These are phyloP conservation scores for Poeciliopsis gracilis DNA, from an alignment of 2,797 vertebrate species.

Conservation along the genomic window DNA sequence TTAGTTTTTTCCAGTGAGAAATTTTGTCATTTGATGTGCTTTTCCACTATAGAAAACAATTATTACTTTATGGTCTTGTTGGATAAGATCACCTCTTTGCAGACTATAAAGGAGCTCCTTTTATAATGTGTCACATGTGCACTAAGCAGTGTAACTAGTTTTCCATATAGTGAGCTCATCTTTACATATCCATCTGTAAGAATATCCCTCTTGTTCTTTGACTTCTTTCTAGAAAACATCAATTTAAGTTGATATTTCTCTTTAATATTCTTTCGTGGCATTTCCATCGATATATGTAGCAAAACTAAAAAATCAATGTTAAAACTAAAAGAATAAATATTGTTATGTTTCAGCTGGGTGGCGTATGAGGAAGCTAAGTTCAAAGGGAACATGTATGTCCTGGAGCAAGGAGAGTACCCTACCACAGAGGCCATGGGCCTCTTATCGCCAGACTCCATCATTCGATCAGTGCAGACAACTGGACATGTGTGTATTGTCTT, in stretches of 20 bases:
- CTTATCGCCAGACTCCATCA: constrained; percentile 67
- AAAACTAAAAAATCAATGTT: not conserved
- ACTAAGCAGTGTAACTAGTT: not conserved
- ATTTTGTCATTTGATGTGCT: not conserved
- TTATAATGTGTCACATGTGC: not conserved
- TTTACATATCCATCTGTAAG: not conserved
- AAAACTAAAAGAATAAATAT: not conserved
- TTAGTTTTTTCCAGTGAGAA: not conserved
- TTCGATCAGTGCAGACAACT: constrained; percentile 86
- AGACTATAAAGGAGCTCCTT: not conserved
- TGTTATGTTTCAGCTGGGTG: constrained; percentile 85
- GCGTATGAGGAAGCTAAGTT: constrained; percentile 88
- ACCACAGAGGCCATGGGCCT: constrained; percentile 87
- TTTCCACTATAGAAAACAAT: not conserved
- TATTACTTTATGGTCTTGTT: not conserved
- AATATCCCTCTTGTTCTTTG: not conserved
- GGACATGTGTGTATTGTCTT: constrained; percentile 84
- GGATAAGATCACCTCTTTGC: not conserved
- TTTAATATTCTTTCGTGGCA: no score
- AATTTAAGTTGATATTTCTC: not conserved
- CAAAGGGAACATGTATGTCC: constrained; percentile 87
- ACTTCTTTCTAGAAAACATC: not conserved
- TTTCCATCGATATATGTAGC: not conserved
- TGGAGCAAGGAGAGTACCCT: constrained; percentile 93
- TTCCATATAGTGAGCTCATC: not conserved